These are phyloP conservation scores for Stegodyphus mimosarum DNA, from an alignment of 1,140 invertebrate species.

Conservation along the genomic window DNA sequence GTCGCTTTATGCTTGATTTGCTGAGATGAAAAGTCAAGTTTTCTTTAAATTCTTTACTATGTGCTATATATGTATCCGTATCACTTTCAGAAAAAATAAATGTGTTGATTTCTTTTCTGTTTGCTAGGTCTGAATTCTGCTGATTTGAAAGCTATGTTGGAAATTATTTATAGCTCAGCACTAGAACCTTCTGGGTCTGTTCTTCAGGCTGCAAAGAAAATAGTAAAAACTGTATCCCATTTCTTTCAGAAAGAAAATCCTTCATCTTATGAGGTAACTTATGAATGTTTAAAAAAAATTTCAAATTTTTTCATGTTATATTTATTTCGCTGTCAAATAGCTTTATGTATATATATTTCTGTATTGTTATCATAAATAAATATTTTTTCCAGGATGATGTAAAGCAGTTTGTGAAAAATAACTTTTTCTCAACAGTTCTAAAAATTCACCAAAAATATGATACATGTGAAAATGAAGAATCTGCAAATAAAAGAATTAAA, in stretches of 20 bases:
- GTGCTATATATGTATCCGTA: not conserved
- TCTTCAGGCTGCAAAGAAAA: conserved; percentile 27
- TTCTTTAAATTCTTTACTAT: not conserved
- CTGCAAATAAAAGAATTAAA: not conserved
- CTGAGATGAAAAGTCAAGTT: not conserved
- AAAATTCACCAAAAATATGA: conserved; percentile 27
- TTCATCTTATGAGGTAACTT: conserved; percentile 15
- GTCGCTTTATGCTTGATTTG: too few relatives aligned
- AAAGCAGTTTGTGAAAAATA: conserved; percentile 26
- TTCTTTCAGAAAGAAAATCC: conserved; percentile 25
- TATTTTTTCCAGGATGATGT: not conserved
- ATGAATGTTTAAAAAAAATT: too few relatives aligned
- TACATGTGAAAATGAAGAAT: not conserved
- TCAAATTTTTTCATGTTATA: too few relatives aligned
- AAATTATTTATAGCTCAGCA: conserved; percentile 3
- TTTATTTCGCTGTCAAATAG: too few relatives aligned
- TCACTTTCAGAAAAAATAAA: not conserved
- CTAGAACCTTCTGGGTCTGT: not conserved
- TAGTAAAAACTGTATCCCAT: conserved; percentile 13
- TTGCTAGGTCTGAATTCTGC: conserved; percentile 30
- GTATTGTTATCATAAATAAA: not conserved
- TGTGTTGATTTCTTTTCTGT: not conserved
- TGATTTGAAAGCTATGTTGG: not conserved
- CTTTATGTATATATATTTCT: not conserved
- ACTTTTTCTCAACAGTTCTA: conserved; percentile 3